Base-by-base conservation (phyloP, 2,888 invertebrate genomes). In the Drosophila siamana region DNA sequence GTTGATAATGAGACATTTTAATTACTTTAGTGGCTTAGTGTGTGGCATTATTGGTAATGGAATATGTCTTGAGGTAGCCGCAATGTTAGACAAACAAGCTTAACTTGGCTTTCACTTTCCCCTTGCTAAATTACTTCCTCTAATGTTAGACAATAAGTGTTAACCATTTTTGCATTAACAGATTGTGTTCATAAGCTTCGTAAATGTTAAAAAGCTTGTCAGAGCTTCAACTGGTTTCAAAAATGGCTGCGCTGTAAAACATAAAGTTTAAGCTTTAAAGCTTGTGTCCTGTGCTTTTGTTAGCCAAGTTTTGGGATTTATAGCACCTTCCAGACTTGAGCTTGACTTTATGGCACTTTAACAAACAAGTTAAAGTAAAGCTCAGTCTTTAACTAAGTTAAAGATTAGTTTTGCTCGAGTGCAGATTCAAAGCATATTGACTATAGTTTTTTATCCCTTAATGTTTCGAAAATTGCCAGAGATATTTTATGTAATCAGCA, bases 1-100 rank as follows among this genome's bases (percentile, higher is more conserved):
- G 36, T 50, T 54, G 46, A 65, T 60, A 60, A 54, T 16, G 28
- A 65, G 44, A 59, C 26, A 57, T 38, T 70, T 59, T 47, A 71
- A 54, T 54, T 59, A 46, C 33, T 65, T 64, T 22, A 48, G 38
- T 51, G 24, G 41, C 40, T 68, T 56, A 61, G 30, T 22, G 28
- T 22, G 28, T 3, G 41, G 41, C 22, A 54, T 54, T 54, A 54
- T 22, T 30, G 54, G 22, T 22, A 54, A 54, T 54, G 43, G 30
- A 33, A 54, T 15, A 19, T 43, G 54, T 43, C 43, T 15, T 43
- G 30, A 41, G 28, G 41, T 41, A 15, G 30, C n/a, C 28, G 30
- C 28, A 54, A 54, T 41, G 30, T 43, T 41, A 22, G 2, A 43
- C 43, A 54, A 43, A 43, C 4, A 22, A 15, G 30, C 30, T 30